These are phyloP conservation scores for Umimayanthus chanpuru DNA, from an alignment of 92 coral and sea anemone genomes.

Conservation along the genomic window DNA sequence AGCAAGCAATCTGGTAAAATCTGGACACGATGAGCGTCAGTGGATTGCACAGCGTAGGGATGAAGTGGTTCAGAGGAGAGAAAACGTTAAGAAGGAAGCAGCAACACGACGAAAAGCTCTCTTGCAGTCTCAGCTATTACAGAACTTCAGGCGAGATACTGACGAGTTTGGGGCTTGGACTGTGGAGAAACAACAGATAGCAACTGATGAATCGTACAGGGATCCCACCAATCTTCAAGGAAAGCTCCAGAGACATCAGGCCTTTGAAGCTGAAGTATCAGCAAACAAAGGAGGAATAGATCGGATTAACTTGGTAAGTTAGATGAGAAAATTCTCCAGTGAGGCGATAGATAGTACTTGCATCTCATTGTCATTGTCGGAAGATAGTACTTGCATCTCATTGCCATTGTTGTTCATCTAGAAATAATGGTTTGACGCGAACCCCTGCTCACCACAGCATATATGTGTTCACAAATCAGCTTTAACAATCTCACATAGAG, in stretches of 20 bases:
- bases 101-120: constrained; percentile 62
- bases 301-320: constrained; percentile 73
- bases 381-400: too few species aligned
- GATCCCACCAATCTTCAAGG: constrained; percentile 84
- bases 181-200: constrained; percentile 83
- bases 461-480: too few species aligned
- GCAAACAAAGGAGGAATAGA: constrained; percentile 92
- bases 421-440: too few species aligned
- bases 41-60: constrained; percentile 85
- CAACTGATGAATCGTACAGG: constrained; percentile 87
- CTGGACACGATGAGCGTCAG: constrained; percentile 74
- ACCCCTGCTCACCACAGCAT: too few species aligned
- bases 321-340: background rate
- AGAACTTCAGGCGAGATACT: constrained; percentile 83
- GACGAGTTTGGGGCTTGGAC: constrained; percentile 96
- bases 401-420: too few species aligned
- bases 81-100: constrained; percentile 77
- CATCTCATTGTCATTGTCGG: too few species aligned
- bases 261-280: constrained; percentile 94
- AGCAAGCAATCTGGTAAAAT: constrained; percentile 69
- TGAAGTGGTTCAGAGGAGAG: constrained; percentile 77
- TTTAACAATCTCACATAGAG: too few species aligned
- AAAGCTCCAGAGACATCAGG: constrained; percentile 92
- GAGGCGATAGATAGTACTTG: background rate
- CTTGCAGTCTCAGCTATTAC: constrained; percentile 74